Evolutionary conservation across 2,888 invertebrate genomes (phyloP).

Genomic region (Leptogaster cylindrica): DNA sequence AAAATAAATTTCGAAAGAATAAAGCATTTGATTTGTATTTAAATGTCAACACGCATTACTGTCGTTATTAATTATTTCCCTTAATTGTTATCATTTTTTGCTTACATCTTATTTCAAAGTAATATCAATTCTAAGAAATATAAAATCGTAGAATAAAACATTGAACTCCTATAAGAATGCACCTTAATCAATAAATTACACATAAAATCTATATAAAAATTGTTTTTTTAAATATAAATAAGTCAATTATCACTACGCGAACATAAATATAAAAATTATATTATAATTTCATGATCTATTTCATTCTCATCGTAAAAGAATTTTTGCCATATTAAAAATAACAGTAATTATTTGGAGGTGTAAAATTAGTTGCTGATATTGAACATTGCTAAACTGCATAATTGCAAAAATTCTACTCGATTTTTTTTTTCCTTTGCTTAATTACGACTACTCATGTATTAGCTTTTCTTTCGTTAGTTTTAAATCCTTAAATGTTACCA

Average conservation of each 20-base stretch:
- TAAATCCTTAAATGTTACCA: too few species aligned
- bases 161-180: constrained; percentile 32
- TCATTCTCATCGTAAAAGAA: too few species aligned
- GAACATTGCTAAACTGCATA: too few species aligned
- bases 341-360: too few species aligned
- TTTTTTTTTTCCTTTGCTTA: too few species aligned
- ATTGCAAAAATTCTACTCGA: too few species aligned
- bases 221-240: constrained; percentile 21
- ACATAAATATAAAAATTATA: constrained; percentile 24
- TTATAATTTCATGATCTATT: constrained; percentile 1
- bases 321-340: too few species aligned
- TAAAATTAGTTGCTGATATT: too few species aligned
- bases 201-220: constrained; percentile 35
- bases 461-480: too few species aligned
- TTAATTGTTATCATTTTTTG: constrained; percentile 32
- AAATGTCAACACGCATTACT: constrained; percentile 35
- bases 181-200: constrained; percentile 35
- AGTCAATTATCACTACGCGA: constrained; percentile 25
- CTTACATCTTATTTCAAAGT: constrained; percentile 19
- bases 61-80: constrained; percentile 36
- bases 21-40: neutral
- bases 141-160: constrained; percentile 40
- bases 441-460: too few species aligned
- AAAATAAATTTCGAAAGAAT: neutral
- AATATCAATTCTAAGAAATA: constrained; percentile 38